phyloP scores from a whole-genome alignment of 2,888 invertebrate genomes.

The Deroplatys truncata region DNA sequence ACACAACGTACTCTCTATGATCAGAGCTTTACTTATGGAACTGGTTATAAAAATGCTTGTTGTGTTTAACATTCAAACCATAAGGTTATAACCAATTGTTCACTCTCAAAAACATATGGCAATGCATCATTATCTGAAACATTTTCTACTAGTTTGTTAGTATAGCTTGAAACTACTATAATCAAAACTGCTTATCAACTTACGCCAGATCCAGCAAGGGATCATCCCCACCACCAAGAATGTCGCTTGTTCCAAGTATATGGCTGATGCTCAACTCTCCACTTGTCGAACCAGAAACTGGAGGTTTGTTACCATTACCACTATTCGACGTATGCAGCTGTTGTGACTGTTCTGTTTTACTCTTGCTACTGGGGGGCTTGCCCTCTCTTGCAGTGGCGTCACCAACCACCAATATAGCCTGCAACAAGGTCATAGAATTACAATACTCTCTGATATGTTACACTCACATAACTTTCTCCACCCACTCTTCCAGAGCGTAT shows the following conservation, averaged over 20 bases:
- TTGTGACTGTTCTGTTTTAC: constrained; percentile 37
- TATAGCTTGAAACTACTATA: too few relatives aligned
- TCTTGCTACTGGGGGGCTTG: constrained; percentile 58
- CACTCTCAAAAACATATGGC: too few relatives aligned
- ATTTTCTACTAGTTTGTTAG: too few relatives aligned
- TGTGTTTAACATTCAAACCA: too few relatives aligned
- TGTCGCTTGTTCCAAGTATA: constrained; percentile 82
- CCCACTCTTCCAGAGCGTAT: too few relatives aligned
- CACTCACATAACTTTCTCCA: too few relatives aligned
- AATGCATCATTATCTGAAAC: too few relatives aligned
- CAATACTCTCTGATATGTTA: too few relatives aligned
- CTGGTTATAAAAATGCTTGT: too few relatives aligned
- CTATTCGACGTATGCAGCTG: constrained; percentile 1
- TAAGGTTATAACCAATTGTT: too few relatives aligned
- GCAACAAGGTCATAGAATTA: constrained; percentile 32
- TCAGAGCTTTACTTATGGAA: too few relatives aligned
- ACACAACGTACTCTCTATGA: too few relatives aligned
- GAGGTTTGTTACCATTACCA: constrained; percentile 28
- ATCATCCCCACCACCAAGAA: constrained; percentile 66
- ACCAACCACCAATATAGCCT: constrained; percentile 61
- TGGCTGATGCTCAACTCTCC: constrained; percentile 75
- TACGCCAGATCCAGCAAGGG: constrained; percentile 64
- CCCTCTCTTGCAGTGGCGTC: constrained; percentile 74
- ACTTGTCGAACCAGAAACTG: constrained; percentile 31
- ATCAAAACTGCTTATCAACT: constrained; percentile 17